Base-by-base conservation (phyloP, 2,888 invertebrate species). In the Entomobrya multifasciata region DNA sequence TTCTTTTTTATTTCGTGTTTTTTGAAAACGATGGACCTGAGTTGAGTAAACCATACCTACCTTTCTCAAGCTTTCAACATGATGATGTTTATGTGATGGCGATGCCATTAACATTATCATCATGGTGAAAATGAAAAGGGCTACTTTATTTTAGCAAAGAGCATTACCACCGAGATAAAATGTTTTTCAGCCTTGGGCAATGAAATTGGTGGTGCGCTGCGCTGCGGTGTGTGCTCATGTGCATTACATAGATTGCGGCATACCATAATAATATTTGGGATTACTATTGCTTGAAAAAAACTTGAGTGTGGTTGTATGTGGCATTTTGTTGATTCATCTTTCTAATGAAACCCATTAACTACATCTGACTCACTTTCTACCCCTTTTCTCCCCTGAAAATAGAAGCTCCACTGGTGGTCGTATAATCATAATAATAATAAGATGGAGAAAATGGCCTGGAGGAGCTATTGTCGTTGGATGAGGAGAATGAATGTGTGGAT, bases 61-160 rank as follows among this genome's bases (percentile, higher is more conserved):
- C n/a, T n/a, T n/a, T n/a, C n/a, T n/a, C n/a, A n/a, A n/a, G n/a
- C n/a, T n/a, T n/a, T n/a, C n/a, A n/a, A n/a, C n/a, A n/a, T n/a
- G n/a, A n/a, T n/a, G n/a, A n/a, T n/a, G n/a, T n/a, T n/a, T n/a
- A n/a, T n/a, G n/a, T n/a, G n/a, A n/a, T n/a, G n/a, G n/a, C 3
- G 25, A 25, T 15, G 47, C 4, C 3, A 44, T 47, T 27, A 11
- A 3, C 72, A 25, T 72, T 2, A 72, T 72, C 72, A 15, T 25
- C 22, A 20, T 22, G n/a, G n/a, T n/a, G 5, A 67, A 67, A 67
- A 67, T 49, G 72, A 72, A 72, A 72, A 72, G 47, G 72, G 72
- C 72, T 72, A 72, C 49, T 72, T 72, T 49, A 72, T 72, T 72
- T 72, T 8, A 44, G 67, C 49, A n/a, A n/a, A n/a, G n/a, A n/a